Conservation (phyloP, 1,140 invertebrate genomes). For the Drosophila lacertosa region DNA sequence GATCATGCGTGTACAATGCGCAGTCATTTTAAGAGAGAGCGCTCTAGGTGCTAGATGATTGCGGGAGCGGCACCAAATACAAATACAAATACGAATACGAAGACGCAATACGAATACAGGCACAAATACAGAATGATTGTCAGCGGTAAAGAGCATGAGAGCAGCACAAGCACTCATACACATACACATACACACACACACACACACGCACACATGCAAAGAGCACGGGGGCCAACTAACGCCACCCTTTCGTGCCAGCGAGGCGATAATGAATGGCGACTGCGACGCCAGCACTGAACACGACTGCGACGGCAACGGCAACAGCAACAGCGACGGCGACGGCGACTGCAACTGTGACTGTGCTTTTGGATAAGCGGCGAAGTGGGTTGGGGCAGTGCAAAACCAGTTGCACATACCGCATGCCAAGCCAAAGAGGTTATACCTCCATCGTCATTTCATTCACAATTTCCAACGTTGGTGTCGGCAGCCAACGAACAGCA, state of each 20-base stretch:
- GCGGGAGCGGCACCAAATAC: slow-evolving; percentile 11
- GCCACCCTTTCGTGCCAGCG: slow-evolving; percentile 65
- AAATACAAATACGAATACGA: slow-evolving; percentile 17
- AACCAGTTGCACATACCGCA: slow-evolving; percentile 75
- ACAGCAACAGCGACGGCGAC: slow-evolving; percentile 1
- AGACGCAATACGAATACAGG: slow-evolving; percentile 4
- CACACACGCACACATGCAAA: slow-evolving; percentile 7
- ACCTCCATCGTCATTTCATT: slow-evolving; percentile 72
- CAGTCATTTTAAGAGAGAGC: slow-evolving; percentile 47
- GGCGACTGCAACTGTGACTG: too few species aligned
- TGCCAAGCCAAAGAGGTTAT: slow-evolving; percentile 74
- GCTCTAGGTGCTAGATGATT: slow-evolving; percentile 10
- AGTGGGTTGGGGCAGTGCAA: slow-evolving; percentile 34
- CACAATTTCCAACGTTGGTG: slow-evolving; percentile 65
- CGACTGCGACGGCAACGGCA: slow-evolving; percentile 13
- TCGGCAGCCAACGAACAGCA: slow-evolving; percentile 9
- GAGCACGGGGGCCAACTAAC: slow-evolving; percentile 55
- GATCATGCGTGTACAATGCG: slow-evolving; percentile 53
- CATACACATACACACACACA: background rate
- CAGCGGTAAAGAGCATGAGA: slow-evolving; percentile 23
- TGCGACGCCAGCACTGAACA: slow-evolving; percentile 28
- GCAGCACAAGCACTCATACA: background rate
- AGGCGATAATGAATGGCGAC: slow-evolving; percentile 69
- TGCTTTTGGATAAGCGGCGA: background rate
- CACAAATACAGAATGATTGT: slow-evolving; percentile 17